phyloP scores from a whole-genome alignment of 2,797 vertebrate species.

The Aplochiton taeniatus region DNA sequence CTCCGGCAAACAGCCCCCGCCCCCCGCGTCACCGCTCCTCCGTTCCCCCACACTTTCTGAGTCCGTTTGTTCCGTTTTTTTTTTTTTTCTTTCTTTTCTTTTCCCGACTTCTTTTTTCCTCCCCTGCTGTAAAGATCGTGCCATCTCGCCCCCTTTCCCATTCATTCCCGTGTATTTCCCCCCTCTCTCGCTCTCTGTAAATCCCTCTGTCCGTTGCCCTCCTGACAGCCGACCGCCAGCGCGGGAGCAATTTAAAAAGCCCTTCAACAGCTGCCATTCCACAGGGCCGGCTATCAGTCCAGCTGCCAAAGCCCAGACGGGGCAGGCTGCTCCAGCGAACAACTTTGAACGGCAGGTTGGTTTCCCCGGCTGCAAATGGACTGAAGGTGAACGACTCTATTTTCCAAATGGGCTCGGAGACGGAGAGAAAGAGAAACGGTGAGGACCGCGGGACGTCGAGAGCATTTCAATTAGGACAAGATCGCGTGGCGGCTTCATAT shows the following conservation, averaged over 20 bases:
- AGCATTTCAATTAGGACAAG: too few relatives aligned
- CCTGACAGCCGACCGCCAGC: conserved; percentile 74
- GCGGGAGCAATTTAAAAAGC: conserved; percentile 73
- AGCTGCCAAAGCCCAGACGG: conserved; percentile 72
- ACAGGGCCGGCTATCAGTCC: conserved; percentile 69
- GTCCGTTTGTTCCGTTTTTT: background rate
- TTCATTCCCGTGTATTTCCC: conserved; percentile 5
- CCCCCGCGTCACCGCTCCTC: background rate
- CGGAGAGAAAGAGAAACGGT: conserved; percentile 17
- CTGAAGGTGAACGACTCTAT: conserved; percentile 68
- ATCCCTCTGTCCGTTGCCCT: conserved; percentile 58
- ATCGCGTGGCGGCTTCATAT: too few relatives aligned
- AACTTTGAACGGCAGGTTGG: conserved; percentile 60
- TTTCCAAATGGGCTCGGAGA: conserved; percentile 54
- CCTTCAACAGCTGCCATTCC: conserved; percentile 77
- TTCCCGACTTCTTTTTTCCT: conserved; percentile 57
- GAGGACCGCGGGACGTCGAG: too few relatives aligned
- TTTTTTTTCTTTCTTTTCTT: conserved; percentile 18
- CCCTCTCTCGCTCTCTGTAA: conserved; percentile 27
- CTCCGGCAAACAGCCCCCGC: conserved; percentile 5
- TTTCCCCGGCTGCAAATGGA: conserved; percentile 52
- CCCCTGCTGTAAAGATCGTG: background rate
- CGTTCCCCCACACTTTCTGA: conserved; percentile 2
- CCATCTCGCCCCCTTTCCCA: background rate
- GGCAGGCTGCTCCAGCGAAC: conserved; percentile 57